Percentiles rank a stretch among this genome's conserved stretches.
Conservation (phyloP, 2,113 vertebrate genomes). For the Castor canadensis region DNA sequence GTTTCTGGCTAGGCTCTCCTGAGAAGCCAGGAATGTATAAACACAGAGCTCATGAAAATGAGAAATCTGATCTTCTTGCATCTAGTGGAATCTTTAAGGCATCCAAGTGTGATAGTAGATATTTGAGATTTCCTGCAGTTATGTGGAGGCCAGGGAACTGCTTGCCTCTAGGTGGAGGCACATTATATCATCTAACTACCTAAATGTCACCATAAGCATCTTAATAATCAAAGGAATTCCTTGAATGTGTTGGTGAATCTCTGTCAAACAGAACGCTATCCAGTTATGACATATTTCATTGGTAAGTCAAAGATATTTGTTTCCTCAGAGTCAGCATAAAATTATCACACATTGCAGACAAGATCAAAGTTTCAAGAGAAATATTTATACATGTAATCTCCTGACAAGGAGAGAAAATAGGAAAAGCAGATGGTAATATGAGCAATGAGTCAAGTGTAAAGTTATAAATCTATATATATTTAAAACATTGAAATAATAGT, state of each 20-base stretch:
- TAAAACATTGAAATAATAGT: conserved; percentile 22
- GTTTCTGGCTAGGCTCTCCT: not conserved
- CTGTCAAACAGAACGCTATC: not conserved
- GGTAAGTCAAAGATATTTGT: not conserved
- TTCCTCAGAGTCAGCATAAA: not conserved
- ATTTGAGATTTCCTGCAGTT: not conserved
- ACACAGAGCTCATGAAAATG: not conserved
- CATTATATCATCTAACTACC: accelerated
- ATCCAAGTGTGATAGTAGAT: not conserved
- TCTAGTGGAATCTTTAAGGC: not conserved
- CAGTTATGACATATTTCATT: not conserved
- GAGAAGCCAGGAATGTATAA: not conserved
- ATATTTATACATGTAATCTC: not conserved
- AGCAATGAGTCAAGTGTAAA: not conserved
- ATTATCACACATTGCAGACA: not conserved
- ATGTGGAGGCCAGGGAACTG: not conserved
- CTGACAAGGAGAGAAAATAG: not conserved
- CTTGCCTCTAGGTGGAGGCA: not conserved
- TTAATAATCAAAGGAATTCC: not conserved
- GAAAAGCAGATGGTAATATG: not conserved
- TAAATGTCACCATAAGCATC: not conserved
- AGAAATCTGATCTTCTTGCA: not conserved
- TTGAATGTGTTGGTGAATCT: not conserved
- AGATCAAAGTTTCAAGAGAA: not conserved
- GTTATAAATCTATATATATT: not conserved